These are phyloP conservation scores for Cervus canadensis DNA, from an alignment of 2,113 vertebrate genomes.

Conservation along the genomic window DNA sequence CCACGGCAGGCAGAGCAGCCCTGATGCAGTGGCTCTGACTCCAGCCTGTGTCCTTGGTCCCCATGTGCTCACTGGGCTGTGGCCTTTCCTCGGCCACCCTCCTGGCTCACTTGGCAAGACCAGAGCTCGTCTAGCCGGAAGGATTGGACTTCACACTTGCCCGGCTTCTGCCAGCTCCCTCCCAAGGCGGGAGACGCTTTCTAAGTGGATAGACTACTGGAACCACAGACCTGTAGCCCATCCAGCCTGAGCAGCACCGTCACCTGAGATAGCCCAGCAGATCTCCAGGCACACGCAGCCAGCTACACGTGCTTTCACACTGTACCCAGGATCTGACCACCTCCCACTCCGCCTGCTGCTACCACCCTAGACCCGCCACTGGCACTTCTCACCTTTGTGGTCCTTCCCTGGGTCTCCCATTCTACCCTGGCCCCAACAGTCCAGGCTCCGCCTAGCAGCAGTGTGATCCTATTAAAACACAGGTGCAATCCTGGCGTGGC, in stretches of 20 bases:
- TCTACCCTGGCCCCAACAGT: no score
- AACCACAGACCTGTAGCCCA: background rate
- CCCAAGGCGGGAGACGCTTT: rapidly evolving
- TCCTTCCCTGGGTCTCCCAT: background rate
- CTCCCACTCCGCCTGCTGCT: rapidly evolving
- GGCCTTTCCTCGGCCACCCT: background rate
- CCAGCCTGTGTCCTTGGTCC: background rate
- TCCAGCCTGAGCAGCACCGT: rapidly evolving
- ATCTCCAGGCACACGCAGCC: background rate
- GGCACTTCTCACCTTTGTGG: background rate
- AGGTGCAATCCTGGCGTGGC: background rate
- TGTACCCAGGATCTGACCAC: background rate
- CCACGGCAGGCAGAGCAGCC: background rate
- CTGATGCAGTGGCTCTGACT: no score
- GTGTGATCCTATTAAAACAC: background rate
- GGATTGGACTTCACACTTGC: background rate
- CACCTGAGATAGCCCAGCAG: background rate
- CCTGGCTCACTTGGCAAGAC: background rate
- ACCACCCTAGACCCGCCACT: background rate
- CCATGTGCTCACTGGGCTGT: background rate
- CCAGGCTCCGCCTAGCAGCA: background rate
- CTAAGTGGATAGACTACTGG: background rate
- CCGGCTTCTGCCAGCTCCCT: background rate
- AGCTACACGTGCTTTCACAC: background rate
- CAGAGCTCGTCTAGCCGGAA: rapidly evolving